Evolutionary conservation across 1,140 invertebrate genomes (phyloP), one percentile per base, ranked within the genome.

Genomic region (Leptopilina boulardi): DNA sequence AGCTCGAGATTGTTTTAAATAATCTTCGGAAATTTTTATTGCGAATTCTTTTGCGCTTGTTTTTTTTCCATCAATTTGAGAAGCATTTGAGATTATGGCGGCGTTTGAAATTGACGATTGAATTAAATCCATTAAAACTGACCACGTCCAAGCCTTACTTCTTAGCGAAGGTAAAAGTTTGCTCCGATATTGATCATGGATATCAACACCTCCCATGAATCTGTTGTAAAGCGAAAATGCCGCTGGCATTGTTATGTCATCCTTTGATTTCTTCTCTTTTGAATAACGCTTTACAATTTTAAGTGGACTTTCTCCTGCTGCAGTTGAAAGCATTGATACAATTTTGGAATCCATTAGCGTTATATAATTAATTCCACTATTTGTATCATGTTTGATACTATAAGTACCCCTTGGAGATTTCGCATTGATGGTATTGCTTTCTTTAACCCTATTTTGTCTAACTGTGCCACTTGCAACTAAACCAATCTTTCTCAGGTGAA

Each of bases 321-420:
- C 70, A 26, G 77, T 74, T 38, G 77, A 74, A 44, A 75, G 44
- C 15, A 79, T 5, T 70, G 78, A 76, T 26, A 79, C 74, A 21
- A 13, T 30, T 38, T 79, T 79, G 0, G 78, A 77, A 70, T 77
- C 77, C 70, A 71, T 73, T 6, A 73, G 15, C 21, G 76, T 77
- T 2, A 77, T 71, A 42, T 71, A 77, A 41, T 77, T 77, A 1
- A 73, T 19, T 10, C 75, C 75, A 47, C 74, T 75, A 70, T 70
- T 75, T 47, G 18, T 44, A 2, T 42, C 30, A 30, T 47, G 42
- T 2, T 42, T 70, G 5, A 11, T 30, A 30, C 47, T 15, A 4
- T 34, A 4, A 4, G 42, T 26, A 2, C n/a, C 30, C 6, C 71
- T 72, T 1, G 10, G 6, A 42, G 42, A 10, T 19, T 44, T 42